Percentiles rank a stretch among this genome's conserved stretches.
phyloP scores from a whole-genome alignment of 2,113 vertebrate species.

The Lepidiolamprologus cunningtoni region DNA sequence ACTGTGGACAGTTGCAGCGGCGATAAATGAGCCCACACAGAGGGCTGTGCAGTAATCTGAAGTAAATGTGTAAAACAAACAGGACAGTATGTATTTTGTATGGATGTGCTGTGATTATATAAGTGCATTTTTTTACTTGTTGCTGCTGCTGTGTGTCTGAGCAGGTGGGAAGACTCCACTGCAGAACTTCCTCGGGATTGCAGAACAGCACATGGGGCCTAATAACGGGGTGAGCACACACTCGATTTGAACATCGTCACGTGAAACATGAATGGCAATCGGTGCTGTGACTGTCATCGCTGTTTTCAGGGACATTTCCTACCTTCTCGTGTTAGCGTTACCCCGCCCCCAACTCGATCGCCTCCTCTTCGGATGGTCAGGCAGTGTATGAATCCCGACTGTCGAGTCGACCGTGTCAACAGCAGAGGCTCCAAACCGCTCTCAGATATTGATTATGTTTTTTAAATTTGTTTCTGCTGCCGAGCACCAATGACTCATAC shows the following conservation, averaged over 20 bases:
- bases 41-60: not conserved
- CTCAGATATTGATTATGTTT: constrained; percentile 25
- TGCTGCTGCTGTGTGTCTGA: not conserved
- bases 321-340: not conserved
- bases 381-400: not conserved
- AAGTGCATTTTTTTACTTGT: not conserved
- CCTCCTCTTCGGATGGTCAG: not conserved
- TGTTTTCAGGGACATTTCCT: not conserved
- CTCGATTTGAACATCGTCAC: not conserved
- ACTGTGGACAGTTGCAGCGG: not conserved
- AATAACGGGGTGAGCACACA: constrained; percentile 83
- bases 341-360: fast-evolving
- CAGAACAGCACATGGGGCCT: constrained; percentile 92
- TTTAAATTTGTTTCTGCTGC: constrained; percentile 13
- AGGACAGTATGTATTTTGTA: not conserved
- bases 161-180: constrained; percentile 91
- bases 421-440: not conserved
- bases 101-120: not conserved
- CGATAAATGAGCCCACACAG: not conserved
- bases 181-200: constrained; percentile 95
- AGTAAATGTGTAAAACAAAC: not conserved
- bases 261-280: not conserved
- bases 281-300: not conserved
- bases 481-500: constrained; percentile 4
- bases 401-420: not conserved